Percentiles rank a stretch among this genome's conserved stretches.
phyloP scores from a whole-genome alignment of 1,140 invertebrate species.

The Heliconius himera region DNA sequence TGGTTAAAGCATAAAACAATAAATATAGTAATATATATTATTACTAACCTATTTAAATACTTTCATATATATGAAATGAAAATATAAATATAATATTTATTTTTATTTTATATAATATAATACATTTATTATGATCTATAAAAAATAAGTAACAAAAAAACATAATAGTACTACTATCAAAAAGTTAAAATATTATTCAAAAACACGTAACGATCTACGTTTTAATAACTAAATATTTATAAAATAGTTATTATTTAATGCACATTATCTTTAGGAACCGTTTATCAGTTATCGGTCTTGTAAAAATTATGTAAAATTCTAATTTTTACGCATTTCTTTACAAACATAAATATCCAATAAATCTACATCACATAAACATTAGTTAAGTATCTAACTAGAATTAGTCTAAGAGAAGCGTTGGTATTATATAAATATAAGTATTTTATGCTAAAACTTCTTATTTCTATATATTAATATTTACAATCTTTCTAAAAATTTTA shows the following conservation, averaged over 20 bases:
- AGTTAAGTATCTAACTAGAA: slow-evolving; percentile 1
- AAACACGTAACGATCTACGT: neutral
- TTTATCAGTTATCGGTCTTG: neutral
- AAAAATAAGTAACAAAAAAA: too few species aligned
- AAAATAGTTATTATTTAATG: neutral
- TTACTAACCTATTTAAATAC: neutral
- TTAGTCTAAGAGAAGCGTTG: slow-evolving; percentile 10
- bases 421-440: neutral
- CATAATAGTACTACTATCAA: neutral
- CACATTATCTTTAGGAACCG: neutral
- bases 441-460: neutral
- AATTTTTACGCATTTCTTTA: neutral
- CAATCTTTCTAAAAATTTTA: neutral
- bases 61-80: too few species aligned
- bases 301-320: neutral
- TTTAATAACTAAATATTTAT: neutral
- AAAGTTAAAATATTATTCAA: neutral
- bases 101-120: too few species aligned
- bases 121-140: too few species aligned
- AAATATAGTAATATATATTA: neutral
- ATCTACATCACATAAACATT: slow-evolving; percentile 6
- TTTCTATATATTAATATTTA: slow-evolving; percentile 2
- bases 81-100: too few species aligned
- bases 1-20: slow-evolving; percentile 15
- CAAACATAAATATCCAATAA: slow-evolving; percentile 6